A percentile compares a stretch with the other conserved stretches of the same genome.
Conservation (phyloP, 2,888 invertebrate species). For the Torymus tubicola region DNA sequence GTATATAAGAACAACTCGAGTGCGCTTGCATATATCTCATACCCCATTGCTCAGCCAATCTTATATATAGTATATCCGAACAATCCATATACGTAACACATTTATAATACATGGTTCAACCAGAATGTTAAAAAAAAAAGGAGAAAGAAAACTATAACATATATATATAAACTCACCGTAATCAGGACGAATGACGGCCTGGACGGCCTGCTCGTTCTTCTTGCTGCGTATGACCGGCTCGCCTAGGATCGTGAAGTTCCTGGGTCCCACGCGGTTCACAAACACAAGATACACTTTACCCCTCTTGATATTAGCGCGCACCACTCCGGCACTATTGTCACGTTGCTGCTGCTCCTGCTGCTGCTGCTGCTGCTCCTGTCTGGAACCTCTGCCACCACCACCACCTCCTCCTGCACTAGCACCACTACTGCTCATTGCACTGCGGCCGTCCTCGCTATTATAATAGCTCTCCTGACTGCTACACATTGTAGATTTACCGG, state of each 20-base stretch:
- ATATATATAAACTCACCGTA: conserved; percentile 71
- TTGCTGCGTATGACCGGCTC: conserved; percentile 78
- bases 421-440: too few relatives aligned
- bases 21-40: too few relatives aligned
- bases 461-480: conserved; percentile 66
- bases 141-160: neutral
- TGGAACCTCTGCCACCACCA: neutral
- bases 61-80: too few relatives aligned
- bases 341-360: conserved; percentile 62
- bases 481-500: conserved; percentile 73
- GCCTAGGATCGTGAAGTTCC: conserved; percentile 79
- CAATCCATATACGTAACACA: neutral
- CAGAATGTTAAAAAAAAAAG: neutral
- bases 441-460: too few relatives aligned
- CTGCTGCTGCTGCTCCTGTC: conserved; percentile 29
- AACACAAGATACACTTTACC: conserved; percentile 81
- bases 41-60: too few relatives aligned
- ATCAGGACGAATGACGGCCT: conserved; percentile 75
- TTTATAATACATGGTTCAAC: neutral
- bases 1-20: too few relatives aligned
- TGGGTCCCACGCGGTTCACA: conserved; percentile 79
- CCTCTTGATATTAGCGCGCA: conserved; percentile 79
- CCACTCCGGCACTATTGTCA: conserved; percentile 73
- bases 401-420: too few relatives aligned
- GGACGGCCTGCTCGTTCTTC: conserved; percentile 75